Conservation (phyloP, 1,140 invertebrate species). For the Vollenhovia emeryi region DNA sequence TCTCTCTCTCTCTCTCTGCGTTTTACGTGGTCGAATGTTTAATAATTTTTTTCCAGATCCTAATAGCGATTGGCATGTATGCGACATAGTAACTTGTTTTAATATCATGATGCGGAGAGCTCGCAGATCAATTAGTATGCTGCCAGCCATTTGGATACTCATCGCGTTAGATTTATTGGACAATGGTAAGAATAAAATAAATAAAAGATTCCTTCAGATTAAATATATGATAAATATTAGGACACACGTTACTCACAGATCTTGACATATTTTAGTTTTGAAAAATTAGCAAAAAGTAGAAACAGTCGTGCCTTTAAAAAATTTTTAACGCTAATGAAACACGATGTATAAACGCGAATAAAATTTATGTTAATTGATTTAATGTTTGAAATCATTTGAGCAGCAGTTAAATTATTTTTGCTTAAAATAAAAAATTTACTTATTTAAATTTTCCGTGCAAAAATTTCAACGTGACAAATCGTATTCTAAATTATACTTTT, state of each 20-base stretch:
- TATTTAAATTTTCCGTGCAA: neutral
- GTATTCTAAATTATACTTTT: conserved; percentile 19
- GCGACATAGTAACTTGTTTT: neutral
- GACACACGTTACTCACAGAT: neutral
- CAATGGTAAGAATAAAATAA: conserved; percentile 88
- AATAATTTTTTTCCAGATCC: conserved; percentile 49
- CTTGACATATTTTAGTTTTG: neutral
- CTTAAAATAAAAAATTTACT: neutral
- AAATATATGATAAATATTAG: neutral
- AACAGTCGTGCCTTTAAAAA: no score
- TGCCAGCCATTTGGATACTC: conserved; percentile 93
- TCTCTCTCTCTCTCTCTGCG: no score
- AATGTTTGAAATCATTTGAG: neutral
- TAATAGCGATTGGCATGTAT: conserved; percentile 77
- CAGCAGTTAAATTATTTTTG: neutral
- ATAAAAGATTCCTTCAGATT: conserved; percentile 5
- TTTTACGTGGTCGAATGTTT: no score
- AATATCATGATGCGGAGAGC: conserved; percentile 87
- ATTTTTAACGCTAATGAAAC: neutral
- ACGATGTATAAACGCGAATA: neutral
- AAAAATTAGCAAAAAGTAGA: neutral
- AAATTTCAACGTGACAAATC: neutral
- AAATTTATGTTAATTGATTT: neutral
- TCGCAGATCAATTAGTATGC: conserved; percentile 88
- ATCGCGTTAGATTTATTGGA: conserved; percentile 93